These are phyloP conservation scores for Ancistrus triradiatus DNA, from an alignment of 2,113 vertebrate species.

Conservation along the genomic window DNA sequence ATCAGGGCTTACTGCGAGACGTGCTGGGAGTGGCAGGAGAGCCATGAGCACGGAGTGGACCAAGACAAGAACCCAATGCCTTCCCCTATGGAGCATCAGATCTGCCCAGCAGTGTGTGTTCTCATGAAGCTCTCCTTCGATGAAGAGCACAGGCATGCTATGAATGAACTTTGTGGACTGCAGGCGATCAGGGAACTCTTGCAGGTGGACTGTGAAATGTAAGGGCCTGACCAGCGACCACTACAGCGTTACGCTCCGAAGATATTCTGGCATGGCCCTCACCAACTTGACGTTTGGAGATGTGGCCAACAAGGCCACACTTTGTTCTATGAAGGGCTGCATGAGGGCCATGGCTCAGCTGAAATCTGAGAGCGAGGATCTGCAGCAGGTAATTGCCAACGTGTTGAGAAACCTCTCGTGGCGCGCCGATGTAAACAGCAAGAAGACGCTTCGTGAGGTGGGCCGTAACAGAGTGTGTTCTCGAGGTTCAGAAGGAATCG, in stretches of 20 bases:
- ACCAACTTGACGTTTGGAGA: slow-evolving; percentile 98
- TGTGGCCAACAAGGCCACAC: slow-evolving; percentile 95
- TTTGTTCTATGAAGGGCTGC: slow-evolving; percentile 98
- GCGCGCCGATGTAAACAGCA: slow-evolving; percentile 96
- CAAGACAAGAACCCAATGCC: slow-evolving; percentile 98
- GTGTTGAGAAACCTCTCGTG: slow-evolving; percentile 95
- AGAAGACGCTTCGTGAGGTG: slow-evolving; percentile 93
- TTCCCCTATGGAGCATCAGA: slow-evolving; percentile 94
- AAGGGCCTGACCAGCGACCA: slow-evolving; percentile 92
- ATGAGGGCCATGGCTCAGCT: slow-evolving; percentile 97
- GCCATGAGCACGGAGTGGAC: slow-evolving; percentile 88
- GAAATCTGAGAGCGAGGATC: slow-evolving; percentile 97
- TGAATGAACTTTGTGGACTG: slow-evolving; percentile 98
- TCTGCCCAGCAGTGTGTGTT: slow-evolving; percentile 95
- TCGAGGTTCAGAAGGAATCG: slow-evolving; percentile 93
- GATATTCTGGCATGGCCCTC: slow-evolving; percentile 95
- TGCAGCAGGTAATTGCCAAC: slow-evolving; percentile 97
- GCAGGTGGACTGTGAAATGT: slow-evolving; percentile 98
- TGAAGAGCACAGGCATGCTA: slow-evolving; percentile 96
- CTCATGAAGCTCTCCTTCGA: slow-evolving; percentile 99
- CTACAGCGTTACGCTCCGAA: slow-evolving; percentile 89
- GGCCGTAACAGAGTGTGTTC: slow-evolving; percentile 96
- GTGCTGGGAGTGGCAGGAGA: slow-evolving; percentile 97
- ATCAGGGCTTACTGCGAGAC: slow-evolving; percentile 96
- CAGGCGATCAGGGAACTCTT: slow-evolving; percentile 96